Base-by-base conservation (phyloP, 2,888 invertebrate genomes). In the Axea sp. region DNA sequence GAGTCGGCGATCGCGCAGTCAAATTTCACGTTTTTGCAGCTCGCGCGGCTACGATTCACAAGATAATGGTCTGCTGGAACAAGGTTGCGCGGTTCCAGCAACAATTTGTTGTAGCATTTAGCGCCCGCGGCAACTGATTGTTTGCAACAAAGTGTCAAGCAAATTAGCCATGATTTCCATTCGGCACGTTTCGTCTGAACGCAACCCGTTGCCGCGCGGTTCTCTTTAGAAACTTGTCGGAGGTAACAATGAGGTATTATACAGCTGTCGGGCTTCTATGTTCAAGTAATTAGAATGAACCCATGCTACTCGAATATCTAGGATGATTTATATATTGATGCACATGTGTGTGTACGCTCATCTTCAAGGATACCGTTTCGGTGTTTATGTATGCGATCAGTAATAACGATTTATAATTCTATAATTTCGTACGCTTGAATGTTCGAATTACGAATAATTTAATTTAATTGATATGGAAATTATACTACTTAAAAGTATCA, bases 221-320 rank as follows among this genome's bases (percentile, higher is more conserved):
- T 33, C 65, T 37, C 43, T 57, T 12, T 39, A 28, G 57, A 22
- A 60, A 60, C 45, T 69, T 39, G 60, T 35, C 28, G 24, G 37
- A 53, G 45, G 37, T 69, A 69, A 69, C 60, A 60, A 69, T 69
- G 60, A 60, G 69, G 62, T 53, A 69, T 69, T 69, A 69, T 62
- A 60, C 47, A 62, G 69, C 45, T 51, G 69, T 55, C 62, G 55
- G 53, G 39, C 35, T 69, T 26, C 68, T 60, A 39, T 43, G 35
- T 33, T 59, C 51, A 22, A 60, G 62, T 69, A 62, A 62, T 69
- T 69, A 69, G 69, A 69, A 69, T 55, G 55, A 35, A 55, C 71
- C 33, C 39, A 37, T 12, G 31, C 19, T 49, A 49, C 49, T 11
- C 12, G 39, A 55, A 45, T 55, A 24, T 12, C 59, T 37, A 14